Base-by-base conservation (phyloP, 2,888 invertebrate genomes). In the Polia nebulosa region DNA sequence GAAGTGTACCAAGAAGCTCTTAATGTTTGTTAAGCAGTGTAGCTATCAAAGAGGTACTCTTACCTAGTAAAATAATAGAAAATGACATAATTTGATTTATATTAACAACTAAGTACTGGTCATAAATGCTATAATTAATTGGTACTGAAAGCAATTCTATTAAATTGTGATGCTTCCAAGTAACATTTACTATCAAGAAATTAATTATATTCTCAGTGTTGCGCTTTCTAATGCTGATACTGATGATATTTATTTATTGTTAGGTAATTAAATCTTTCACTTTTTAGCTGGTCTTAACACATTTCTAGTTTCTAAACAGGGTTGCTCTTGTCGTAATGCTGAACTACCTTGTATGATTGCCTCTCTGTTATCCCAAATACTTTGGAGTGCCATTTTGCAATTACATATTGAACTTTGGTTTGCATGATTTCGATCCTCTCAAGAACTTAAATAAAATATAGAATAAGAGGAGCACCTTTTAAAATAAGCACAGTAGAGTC, bases 211-310 rank as follows among this genome's bases (percentile, higher is more conserved):
- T 29, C 34, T 61, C 5, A 17, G 29, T 34, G 39, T 62, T 62
- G 32, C 2, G 51, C 25, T 65, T 41, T 41, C 51, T 62, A 62
- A 32, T 62, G 22, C 25, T 27, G 7, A 13, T n/a, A 11, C n/a
- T 15, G 6, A 25, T 66, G 13, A 47, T 32, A 20, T 36, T 29
- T 20, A 44, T 39, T 66, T n/a, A n/a, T n/a, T n/a, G n/a, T n/a
- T n/a, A n/a, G 13, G 32, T 39, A 53, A 39, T 53, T 49, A 36
- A 36, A 20, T 59, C 29, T 29, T 22, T 39, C 8, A 36, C n/a
- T 15, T 25, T 65, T 39, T 20, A 25, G 4, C 34, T 7, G 3
- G 17, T 34, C 20, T 17, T 27, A 4, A 32, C 47, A 22, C 0
- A 3, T 29, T 29, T 45, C n/a, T 0, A 44, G 41, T 44, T 34